phyloP scores from a whole-genome alignment of 2,888 invertebrate genomes.

The Ligdia adustata region DNA sequence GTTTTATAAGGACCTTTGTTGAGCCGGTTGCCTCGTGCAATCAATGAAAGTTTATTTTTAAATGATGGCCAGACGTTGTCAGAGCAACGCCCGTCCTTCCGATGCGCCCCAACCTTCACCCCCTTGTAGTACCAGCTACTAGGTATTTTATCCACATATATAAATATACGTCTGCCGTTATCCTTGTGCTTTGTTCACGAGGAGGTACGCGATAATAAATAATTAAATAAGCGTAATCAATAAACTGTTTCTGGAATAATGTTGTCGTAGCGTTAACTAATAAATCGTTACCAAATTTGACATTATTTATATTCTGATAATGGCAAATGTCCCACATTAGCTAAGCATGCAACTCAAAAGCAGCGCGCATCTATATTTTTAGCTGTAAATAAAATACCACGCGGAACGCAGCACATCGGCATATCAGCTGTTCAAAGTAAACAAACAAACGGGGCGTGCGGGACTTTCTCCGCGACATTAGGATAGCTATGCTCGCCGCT shows the following conservation, averaged over 20 bases:
- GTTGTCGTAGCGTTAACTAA: slow-evolving; percentile 15
- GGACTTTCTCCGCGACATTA: slow-evolving; percentile 42
- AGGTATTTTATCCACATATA: slow-evolving; percentile 17
- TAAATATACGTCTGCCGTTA: slow-evolving; percentile 1
- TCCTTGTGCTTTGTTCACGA: slow-evolving; percentile 2
- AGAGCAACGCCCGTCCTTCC: slow-evolving; percentile 73
- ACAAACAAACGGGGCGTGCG: slow-evolving; percentile 53
- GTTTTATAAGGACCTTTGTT: slow-evolving; percentile 30
- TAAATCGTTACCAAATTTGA: slow-evolving; percentile 25
- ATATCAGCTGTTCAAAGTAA: slow-evolving; percentile 75
- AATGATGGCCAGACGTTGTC: slow-evolving; percentile 38
- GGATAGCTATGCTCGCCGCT: slow-evolving; percentile 15
- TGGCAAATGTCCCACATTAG: slow-evolving; percentile 17
- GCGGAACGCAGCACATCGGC: slow-evolving; percentile 39
- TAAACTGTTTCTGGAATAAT: neutral
- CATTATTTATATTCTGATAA: slow-evolving; percentile 27
- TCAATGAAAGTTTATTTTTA: slow-evolving; percentile 50
- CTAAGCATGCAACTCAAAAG: slow-evolving; percentile 4
- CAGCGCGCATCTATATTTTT: slow-evolving; percentile 9
- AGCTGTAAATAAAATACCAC: slow-evolving; percentile 43
- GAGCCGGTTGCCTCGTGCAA: slow-evolving; percentile 36
- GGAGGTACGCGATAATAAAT: slow-evolving; percentile 1
- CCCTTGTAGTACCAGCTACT: slow-evolving; percentile 4
- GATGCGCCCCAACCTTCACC: slow-evolving; percentile 47
- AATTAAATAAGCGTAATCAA: neutral